phyloP scores from a whole-genome alignment of 2,797 vertebrate genomes.

The Zenarchopterus dispar region DNA sequence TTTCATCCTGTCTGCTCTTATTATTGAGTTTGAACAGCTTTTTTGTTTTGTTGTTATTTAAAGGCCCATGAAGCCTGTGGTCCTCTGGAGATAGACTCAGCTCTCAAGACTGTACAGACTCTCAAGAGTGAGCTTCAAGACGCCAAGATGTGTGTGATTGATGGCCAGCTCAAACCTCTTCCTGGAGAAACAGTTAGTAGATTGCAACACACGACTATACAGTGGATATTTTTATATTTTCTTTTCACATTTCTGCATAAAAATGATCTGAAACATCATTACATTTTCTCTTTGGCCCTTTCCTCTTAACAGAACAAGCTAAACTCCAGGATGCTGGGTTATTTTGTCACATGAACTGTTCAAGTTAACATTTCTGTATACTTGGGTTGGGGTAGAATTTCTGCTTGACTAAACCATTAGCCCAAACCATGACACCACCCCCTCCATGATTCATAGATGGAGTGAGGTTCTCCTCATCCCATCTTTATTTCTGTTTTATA shows the following conservation, averaged over 20 bases:
- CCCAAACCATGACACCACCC: not conserved
- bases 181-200: constrained; percentile 93
- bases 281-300: not conserved
- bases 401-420: not conserved
- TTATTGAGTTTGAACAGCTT: constrained; percentile 25
- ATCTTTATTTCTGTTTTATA: not conserved
- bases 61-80: constrained; percentile 98
- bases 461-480: not conserved
- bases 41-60: constrained; percentile 15
- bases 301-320: not conserved
- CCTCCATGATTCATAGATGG: no score
- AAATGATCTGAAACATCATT: not conserved
- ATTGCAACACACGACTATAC: not conserved
- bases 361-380: no score
- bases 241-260: not conserved
- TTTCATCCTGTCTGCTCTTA: not conserved
- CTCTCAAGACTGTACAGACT: constrained; percentile 92
- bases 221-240: not conserved
- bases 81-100: constrained; percentile 97
- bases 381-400: no score
- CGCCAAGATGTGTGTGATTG: constrained; percentile 94
- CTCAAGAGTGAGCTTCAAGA: constrained; percentile 95
- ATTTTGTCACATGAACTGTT: no score
- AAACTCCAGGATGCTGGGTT: not conserved
- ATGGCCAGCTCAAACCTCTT: constrained; percentile 93